phyloP scores from a whole-genome alignment of 2,797 vertebrate species.

The Prionace glauca region DNA sequence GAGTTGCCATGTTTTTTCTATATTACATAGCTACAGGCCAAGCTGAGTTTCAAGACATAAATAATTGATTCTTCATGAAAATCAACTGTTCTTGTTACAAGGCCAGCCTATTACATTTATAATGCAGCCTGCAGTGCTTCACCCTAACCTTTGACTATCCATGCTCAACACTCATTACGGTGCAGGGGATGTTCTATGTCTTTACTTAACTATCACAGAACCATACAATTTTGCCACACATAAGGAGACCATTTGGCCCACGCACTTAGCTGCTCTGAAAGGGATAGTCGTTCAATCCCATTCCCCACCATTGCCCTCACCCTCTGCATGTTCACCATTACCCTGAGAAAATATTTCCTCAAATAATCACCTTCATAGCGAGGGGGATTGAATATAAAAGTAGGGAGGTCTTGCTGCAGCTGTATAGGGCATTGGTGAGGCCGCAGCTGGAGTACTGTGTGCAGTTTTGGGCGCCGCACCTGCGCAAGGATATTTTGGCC shows the following conservation, averaged over 20 bases:
- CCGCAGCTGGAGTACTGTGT: no score
- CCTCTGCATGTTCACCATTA: no score
- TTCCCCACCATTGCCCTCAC: neutral
- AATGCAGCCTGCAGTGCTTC: neutral
- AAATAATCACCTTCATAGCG: no score
- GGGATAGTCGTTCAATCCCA: neutral
- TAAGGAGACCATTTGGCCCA: neutral
- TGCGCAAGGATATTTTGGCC: no score
- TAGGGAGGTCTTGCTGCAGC: no score
- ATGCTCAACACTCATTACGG: neutral
- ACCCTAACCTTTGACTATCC: neutral
- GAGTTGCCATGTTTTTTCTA: constrained; percentile 1
- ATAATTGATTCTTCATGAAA: constrained; percentile 33
- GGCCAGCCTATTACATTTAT: neutral
- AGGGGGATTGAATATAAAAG: no score
- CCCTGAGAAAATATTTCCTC: no score
- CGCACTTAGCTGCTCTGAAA: neutral
- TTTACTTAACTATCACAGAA: neutral
- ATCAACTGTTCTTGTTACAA: constrained; percentile 12
- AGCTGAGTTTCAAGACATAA: constrained; percentile 5
- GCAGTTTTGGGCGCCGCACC: no score
- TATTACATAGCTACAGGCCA: neutral
- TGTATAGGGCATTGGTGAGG: no score
- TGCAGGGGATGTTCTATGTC: neutral
- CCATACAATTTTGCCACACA: neutral